Evolutionary conservation across 2,888 invertebrate genomes (phyloP).

Genomic region (Smittia aterrima): DNA sequence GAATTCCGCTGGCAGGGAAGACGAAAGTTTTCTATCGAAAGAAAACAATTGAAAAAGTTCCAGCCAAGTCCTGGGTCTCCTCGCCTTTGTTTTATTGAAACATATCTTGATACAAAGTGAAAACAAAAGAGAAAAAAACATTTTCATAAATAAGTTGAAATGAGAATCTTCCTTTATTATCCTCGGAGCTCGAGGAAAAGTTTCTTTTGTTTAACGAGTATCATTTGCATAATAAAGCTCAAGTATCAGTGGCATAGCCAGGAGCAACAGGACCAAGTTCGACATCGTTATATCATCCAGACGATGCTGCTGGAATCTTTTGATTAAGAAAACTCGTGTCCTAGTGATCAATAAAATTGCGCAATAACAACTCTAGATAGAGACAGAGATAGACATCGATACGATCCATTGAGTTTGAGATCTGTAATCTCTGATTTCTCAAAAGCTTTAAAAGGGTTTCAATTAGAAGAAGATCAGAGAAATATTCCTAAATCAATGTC

Average conservation of each 20-base stretch:
- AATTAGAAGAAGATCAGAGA: no score
- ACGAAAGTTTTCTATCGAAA: neutral
- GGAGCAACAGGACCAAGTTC: neutral
- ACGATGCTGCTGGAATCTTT: no score
- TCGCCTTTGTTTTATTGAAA: neutral
- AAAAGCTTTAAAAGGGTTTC: no score
- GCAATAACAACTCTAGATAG: no score
- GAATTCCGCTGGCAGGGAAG: no score
- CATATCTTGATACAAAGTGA: neutral
- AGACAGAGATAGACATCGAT: no score
- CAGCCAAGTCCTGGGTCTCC: neutral
- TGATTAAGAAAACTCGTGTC: no score
- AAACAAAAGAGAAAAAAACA: neutral
- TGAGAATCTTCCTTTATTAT: constrained; percentile 4
- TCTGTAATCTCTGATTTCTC: no score
- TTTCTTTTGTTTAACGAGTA: constrained; percentile 8
- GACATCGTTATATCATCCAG: no score
- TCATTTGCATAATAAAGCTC: neutral
- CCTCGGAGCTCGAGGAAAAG: neutral
- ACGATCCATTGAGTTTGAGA: no score
- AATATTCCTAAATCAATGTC: constrained; percentile 69
- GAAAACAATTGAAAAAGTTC: neutral
- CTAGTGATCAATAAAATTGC: no score
- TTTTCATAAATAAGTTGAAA: constrained; percentile 7
- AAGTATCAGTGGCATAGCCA: neutral